Conservation (phyloP, 2,113 vertebrate species). For the Apodemus sylvaticus region DNA sequence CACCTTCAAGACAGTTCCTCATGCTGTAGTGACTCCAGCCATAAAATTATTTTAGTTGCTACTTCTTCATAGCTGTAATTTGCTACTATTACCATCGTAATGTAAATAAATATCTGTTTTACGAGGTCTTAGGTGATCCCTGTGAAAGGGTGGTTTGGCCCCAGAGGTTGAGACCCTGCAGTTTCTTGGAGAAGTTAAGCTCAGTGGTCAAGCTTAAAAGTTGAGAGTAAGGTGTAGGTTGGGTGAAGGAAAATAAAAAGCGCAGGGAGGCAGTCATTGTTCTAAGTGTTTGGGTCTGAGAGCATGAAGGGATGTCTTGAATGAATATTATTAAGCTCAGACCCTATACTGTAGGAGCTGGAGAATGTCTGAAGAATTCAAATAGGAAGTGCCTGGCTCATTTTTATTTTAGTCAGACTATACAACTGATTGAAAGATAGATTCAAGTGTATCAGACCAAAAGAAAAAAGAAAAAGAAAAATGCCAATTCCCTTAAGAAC, state of each 20-base stretch:
- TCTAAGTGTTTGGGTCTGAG: neutral
- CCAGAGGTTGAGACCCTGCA: neutral
- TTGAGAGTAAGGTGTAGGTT: neutral
- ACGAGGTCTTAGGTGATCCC: neutral
- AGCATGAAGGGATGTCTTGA: neutral
- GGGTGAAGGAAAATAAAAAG: neutral
- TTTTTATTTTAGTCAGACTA: constrained; percentile 44
- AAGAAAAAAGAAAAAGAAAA: neutral
- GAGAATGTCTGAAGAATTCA: constrained; percentile 47
- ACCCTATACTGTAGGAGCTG: neutral
- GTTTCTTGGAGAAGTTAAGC: neutral
- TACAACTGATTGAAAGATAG: neutral
- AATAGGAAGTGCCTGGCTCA: constrained; percentile 17
- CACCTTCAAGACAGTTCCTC: neutral
- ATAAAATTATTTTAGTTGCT: neutral
- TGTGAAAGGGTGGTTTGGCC: neutral
- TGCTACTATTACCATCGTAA: neutral
- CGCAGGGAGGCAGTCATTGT: neutral
- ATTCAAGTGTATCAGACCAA: neutral
- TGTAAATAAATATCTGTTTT: neutral
- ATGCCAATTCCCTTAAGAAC: constrained; percentile 17
- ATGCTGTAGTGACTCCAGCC: neutral
- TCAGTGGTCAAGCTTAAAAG: neutral
- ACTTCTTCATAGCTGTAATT: neutral
- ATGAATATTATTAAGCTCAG: neutral